Evolutionary conservation across 2,113 vertebrate genomes (phyloP), one percentile per base, ranked within the genome.

Genomic region (Solea senegalensis): DNA sequence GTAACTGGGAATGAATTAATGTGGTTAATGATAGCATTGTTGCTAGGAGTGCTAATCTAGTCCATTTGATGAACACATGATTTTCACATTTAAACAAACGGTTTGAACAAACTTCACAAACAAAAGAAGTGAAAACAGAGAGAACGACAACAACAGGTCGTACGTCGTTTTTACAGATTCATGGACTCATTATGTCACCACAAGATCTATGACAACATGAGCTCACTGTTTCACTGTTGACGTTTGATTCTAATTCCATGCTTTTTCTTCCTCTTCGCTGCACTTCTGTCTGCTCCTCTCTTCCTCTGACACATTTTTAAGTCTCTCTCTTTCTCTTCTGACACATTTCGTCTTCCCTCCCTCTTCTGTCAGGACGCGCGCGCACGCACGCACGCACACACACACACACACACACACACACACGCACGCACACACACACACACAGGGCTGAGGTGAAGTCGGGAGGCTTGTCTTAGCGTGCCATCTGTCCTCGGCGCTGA

Each of bases 401-500:
- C 34, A 34, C 34, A 34, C 34, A 71, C 71, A 59, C 85, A 84
- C 81, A 66, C 76, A 21, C 1, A 69, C 83, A 76, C 89, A 85
- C 88, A 85, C 78, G 51, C 85, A 86, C 80, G 69, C 80, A 56
- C 60, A 51, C 68, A 66, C 89, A 85, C 87, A 84, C 78, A 59
- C 85, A 84, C 81, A 66, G 78, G 39, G 80, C 44, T 48, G 83
- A 87, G 85, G 81, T 83, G 85, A 83, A 80, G 85, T 85, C 9
- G 86, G 60, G 91, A 94, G 91, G 90, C 92, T 93, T 92, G 93
- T 91, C 91, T 93, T 93, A 93, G 85, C 91, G 87, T 91, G 92
- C 94, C 94, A 94, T 94, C 94, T 94, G 94, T 94, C 93, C 90
- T 90, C 80, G 73, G 86, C 86, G 88, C 90, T 93, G 93, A 93